Evolutionary conservation across 2,113 vertebrate species (phyloP).

Genomic region (Phrynosoma blainvillii): DNA sequence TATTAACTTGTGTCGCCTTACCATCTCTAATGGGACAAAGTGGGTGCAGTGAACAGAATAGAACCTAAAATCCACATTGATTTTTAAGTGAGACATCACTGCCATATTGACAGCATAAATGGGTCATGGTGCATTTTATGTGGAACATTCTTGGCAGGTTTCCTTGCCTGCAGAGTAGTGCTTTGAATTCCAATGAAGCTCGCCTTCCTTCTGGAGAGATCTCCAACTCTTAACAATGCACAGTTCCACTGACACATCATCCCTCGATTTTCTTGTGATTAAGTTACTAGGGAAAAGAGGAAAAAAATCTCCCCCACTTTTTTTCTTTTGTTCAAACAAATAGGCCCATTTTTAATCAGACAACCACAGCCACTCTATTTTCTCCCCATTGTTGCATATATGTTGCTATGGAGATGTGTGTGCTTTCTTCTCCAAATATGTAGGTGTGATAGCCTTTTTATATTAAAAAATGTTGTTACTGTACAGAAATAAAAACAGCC

Average conservation of each 20-base stretch:
- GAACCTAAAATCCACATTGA: not conserved
- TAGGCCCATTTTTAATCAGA: not conserved
- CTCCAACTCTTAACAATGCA: not conserved
- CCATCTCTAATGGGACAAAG: not conserved
- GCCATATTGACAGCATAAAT: not conserved
- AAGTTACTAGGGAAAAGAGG: not conserved
- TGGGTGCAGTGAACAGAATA: not conserved
- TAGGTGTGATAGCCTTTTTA: not conserved
- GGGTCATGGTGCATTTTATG: not conserved
- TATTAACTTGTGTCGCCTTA: no score
- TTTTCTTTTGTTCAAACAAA: not conserved
- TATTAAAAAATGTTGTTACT: not conserved
- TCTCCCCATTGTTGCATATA: not conserved
- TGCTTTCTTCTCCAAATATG: slow-evolving; percentile 1
- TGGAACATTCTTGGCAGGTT: not conserved
- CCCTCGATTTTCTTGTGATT: not conserved
- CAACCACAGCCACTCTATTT: not conserved
- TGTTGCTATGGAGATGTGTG: slow-evolving; percentile 22
- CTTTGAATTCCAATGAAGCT: not conserved
- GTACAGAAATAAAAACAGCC: not conserved
- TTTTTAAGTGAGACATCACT: not conserved
- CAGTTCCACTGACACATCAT: not conserved
- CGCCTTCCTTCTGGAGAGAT: not conserved
- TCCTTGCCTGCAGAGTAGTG: not conserved
- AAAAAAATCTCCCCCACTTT: no score